phyloP scores from a whole-genome alignment of 2,888 invertebrate species.

The Fabriciana adippe region DNA sequence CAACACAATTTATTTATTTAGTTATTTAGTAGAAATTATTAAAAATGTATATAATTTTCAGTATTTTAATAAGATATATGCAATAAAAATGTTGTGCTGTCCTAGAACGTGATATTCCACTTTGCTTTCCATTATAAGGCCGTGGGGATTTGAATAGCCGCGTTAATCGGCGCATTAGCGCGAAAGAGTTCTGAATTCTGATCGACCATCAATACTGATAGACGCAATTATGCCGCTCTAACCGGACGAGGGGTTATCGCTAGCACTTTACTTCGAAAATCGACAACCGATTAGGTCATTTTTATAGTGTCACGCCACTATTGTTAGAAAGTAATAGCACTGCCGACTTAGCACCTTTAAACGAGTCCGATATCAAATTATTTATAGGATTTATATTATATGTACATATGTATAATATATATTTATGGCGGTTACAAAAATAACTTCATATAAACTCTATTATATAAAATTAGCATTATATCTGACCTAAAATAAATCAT shows the following conservation, averaged over 20 bases:
- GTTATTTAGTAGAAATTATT: no score
- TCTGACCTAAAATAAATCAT: no score
- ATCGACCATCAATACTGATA: conserved; percentile 62
- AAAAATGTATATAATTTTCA: not conserved
- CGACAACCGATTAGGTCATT: conserved; percentile 19
- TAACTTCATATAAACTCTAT: no score
- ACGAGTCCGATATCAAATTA: not conserved
- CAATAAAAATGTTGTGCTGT: not conserved
- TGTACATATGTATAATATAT: no score
- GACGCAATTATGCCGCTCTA: conserved; percentile 69
- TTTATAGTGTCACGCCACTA: conserved; percentile 7
- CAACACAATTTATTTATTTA: no score
- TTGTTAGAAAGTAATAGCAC: not conserved
- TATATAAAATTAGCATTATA: no score
- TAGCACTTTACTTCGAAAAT: conserved; percentile 44
- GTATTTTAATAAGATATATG: not conserved
- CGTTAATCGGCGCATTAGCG: conserved; percentile 51
- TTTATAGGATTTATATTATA: not conserved
- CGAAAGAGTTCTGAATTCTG: conserved; percentile 47
- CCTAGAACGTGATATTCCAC: conserved; percentile 9
- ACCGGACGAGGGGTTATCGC: conserved; percentile 53
- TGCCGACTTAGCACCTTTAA: not conserved
- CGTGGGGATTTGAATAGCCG: conserved; percentile 25
- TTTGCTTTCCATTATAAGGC: conserved; percentile 21
- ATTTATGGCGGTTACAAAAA: no score